phyloP scores from a whole-genome alignment of 2,113 vertebrate genomes.

The Syngnathus floridae region DNA sequence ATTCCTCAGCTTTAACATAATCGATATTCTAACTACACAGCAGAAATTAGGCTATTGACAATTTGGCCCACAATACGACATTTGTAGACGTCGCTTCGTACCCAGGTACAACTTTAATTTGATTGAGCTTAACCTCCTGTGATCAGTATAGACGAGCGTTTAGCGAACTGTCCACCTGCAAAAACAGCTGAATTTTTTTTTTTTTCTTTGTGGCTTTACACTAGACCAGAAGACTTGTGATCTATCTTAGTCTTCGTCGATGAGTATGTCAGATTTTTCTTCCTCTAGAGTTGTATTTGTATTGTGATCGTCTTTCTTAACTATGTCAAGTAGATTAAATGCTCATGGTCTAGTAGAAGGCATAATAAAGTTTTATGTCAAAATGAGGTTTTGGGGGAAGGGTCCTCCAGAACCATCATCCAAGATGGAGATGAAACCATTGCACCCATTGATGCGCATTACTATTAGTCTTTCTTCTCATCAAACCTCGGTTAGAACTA shows the following conservation, averaged over 20 bases:
- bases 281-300: not conserved
- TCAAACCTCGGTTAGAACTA: not conserved
- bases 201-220: not conserved
- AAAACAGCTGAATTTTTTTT: not conserved
- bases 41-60: not conserved
- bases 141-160: not conserved
- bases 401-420: constrained; percentile 1
- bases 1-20: not conserved
- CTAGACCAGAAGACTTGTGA: not conserved
- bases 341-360: constrained; percentile 6
- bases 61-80: not conserved
- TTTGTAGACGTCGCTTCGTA: not conserved
- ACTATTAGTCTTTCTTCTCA: not conserved
- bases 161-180: not conserved
- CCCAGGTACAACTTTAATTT: not conserved
- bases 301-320: not conserved
- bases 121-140: not conserved
- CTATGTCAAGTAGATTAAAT: constrained; percentile 6
- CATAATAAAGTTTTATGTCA: constrained; percentile 4
- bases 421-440: constrained; percentile 14
- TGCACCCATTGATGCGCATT: not conserved
- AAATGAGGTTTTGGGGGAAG: not conserved
- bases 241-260: not conserved
- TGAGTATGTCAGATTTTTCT: not conserved
- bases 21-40: not conserved